These are phyloP conservation scores for Typhlichthys eigenmanni DNA, from an alignment of 2,797 vertebrate species.

Conservation along the genomic window DNA sequence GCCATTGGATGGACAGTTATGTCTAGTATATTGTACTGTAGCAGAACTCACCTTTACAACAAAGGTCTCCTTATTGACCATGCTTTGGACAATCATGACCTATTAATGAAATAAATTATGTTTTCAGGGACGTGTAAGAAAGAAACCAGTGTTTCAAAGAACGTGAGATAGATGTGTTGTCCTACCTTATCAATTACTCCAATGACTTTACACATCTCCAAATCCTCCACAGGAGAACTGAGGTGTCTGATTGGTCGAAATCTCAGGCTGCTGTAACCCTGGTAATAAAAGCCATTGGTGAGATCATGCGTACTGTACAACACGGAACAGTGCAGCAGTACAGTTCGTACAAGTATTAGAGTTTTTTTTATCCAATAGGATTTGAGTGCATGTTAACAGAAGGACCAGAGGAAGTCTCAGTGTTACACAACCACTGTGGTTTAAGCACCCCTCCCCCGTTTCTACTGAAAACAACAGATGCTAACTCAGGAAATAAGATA, in stretches of 20 bases:
- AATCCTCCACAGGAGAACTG: constrained; percentile 92
- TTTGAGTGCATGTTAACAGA: not conserved
- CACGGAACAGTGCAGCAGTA: not conserved
- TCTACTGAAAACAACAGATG: not conserved
- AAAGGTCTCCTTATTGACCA: constrained; percentile 87
- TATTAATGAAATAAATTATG: constrained; percentile 44
- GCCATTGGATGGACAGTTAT: too few relatives aligned
- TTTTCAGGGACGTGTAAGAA: too few relatives aligned
- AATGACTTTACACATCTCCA: constrained; percentile 89
- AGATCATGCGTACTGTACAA: not conserved
- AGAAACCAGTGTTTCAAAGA: too few relatives aligned
- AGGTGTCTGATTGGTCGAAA: constrained; percentile 94
- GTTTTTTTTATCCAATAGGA: not conserved
- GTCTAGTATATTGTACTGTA: not conserved
- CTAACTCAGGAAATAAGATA: not conserved
- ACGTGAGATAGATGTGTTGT: not conserved
- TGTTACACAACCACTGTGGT: too few relatives aligned
- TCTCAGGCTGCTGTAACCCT: constrained; percentile 97
- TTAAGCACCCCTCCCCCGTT: too few relatives aligned
- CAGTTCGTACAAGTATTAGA: not conserved
- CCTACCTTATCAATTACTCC: constrained; percentile 92
- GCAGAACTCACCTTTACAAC: constrained; percentile 88
- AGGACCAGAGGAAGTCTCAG: not conserved
- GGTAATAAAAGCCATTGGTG: constrained; percentile 25
- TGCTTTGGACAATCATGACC: constrained; percentile 92